A percentile compares a stretch with the other conserved stretches of the same genome.
Conservation (phyloP, 1,140 invertebrate species). For the Drosophila willistoni region DNA sequence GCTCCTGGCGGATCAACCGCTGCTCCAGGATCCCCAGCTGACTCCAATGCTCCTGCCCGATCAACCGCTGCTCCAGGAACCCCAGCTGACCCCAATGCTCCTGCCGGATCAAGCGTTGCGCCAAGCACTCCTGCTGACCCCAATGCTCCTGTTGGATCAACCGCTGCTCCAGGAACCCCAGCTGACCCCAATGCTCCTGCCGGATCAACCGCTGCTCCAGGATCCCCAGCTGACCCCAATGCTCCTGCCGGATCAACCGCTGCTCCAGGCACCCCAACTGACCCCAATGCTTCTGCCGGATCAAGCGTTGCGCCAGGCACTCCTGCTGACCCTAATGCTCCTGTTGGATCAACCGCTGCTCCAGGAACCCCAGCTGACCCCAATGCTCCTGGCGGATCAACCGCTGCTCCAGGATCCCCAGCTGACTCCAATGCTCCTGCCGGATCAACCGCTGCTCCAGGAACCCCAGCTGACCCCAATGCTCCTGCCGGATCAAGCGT, state of each 20-base stretch:
- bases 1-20: conserved; percentile 4
- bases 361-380: conserved; percentile 7
- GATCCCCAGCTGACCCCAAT: conserved; percentile 7
- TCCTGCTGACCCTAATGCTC: conserved; percentile 20
- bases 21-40: conserved; percentile 18
- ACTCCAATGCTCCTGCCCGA: conserved; percentile 33
- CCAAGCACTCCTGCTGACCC: conserved; percentile 2
- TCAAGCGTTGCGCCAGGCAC: background rate
- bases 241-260: conserved; percentile 13
- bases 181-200: conserved; percentile 7
- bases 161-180: conserved; percentile 9
- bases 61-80: conserved; percentile 17
- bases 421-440: conserved; percentile 31
- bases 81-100: conserved; percentile 24
- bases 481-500: background rate
- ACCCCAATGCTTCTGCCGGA: conserved; percentile 1
- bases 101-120: conserved; percentile 4
- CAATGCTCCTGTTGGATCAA: conserved; percentile 15
- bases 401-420: conserved; percentile 2
- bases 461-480: conserved; percentile 15
- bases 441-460: background rate
- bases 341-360: conserved; percentile 11
- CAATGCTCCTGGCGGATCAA: background rate
- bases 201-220: conserved; percentile 2
- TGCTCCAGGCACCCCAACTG: conserved; percentile 1